Base-by-base conservation (phyloP, 2,888 invertebrate species). In the Cyaniris semiargus region DNA sequence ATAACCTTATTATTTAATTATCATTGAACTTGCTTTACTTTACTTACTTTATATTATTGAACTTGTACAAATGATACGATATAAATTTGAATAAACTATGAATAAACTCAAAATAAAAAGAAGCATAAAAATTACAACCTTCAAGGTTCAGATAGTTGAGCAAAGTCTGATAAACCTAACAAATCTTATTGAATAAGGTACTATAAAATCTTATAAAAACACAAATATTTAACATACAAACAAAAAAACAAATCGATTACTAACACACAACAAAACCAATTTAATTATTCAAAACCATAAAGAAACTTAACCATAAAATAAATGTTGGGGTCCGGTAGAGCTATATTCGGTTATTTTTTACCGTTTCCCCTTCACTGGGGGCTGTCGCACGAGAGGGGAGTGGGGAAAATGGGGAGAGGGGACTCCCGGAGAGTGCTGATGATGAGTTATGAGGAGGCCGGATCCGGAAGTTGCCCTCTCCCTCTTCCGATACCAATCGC, bases 401-500 rank as follows among this genome's bases (percentile, higher is more conserved):
- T 10, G 60, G 60, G 7, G 88, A 86, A 18, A 18, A 10, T 6
- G 88, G 86, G 90, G 86, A 88, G 83, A 89, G 85, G 87, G 83
- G 81, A 84, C 88, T 87, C 91, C 92, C 86, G 89, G 84, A 81
- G 93, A 80, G 91, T 81, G 84, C 86, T 92, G 93, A 93, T 93
- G 93, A 94, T 93, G 93, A 93, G 92, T 93, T 93, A 93, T 89
- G 87, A 87, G 83, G 81, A 80, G 81, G 81, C 83, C 84, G 85
- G 85, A 86, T 88, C 87, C 88, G 92, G 93, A 92, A 90, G 90
- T 90, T 88, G 87, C 89, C 89, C 89, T 89, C 88, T 89, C 90
- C 86, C 81, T 83, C 90, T 90, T 93, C 93, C 93, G 92, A 88
- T 90, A 89, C 88, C 93, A 92, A 93, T 93, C 90, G 82, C 84